A percentile compares a stretch with the other conserved stretches of the same genome.
phyloP scores from a whole-genome alignment of 1,140 invertebrate genomes.

The Campoletis sonorensis region DNA sequence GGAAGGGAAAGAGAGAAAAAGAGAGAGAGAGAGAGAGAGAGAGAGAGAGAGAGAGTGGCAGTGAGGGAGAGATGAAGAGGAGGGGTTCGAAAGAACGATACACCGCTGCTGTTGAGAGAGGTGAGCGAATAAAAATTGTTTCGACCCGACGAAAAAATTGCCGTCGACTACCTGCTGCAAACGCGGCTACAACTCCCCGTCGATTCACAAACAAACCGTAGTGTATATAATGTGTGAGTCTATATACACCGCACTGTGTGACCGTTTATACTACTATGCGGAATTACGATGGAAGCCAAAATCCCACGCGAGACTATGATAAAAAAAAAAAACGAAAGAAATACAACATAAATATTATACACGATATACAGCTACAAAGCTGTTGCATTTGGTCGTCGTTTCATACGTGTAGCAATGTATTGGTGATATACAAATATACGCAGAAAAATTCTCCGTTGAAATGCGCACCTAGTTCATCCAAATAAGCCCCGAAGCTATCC shows the following conservation, averaged over 20 bases:
- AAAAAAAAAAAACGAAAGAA: conserved; percentile 18
- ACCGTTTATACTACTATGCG: conserved; percentile 32
- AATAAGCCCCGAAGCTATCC: conserved; percentile 1
- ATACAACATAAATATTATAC: conserved; percentile 18
- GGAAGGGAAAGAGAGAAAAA: conserved; percentile 35
- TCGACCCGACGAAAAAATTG: conserved; percentile 60
- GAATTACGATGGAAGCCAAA: conserved; percentile 31
- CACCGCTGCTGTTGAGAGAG: conserved; percentile 20
- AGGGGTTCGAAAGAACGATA: conserved; percentile 21
- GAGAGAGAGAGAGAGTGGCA: conserved; percentile 16
- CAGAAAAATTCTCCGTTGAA: neutral
- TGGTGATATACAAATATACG: neutral
- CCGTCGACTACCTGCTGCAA: conserved; percentile 38
- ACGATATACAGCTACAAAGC: neutral
- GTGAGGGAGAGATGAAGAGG: conserved; percentile 47
- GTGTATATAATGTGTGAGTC: neutral
- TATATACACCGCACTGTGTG: neutral
- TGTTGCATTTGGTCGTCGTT: neutral
- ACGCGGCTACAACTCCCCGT: neutral
- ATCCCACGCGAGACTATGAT: conserved; percentile 23
- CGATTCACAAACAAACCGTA: conserved; percentile 43
- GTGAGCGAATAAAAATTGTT: conserved; percentile 61
- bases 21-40: conserved; percentile 39
- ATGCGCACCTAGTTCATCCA: conserved; percentile 12
- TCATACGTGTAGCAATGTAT: neutral